Percentiles rank a stretch among this genome's conserved stretches.
Conservation (phyloP, 1,140 invertebrate species). For the Glossosoma conforme region DNA sequence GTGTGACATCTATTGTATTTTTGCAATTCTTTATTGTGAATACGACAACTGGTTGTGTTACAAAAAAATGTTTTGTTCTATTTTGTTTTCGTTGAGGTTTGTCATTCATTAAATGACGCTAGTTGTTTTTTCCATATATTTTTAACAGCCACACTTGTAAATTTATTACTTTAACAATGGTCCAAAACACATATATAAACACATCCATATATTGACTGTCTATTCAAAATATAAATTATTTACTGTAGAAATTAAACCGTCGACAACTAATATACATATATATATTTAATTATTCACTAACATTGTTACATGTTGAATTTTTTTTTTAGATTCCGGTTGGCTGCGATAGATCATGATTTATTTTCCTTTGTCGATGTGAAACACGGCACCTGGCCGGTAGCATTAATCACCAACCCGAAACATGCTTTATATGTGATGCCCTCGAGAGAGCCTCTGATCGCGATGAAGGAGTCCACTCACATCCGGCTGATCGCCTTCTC, state of each 20-base stretch:
- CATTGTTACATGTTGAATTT: constrained; percentile 11
- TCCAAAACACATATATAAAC: too few species aligned
- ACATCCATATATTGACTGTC: too few species aligned
- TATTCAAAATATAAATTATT: constrained; percentile 8
- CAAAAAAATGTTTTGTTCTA: too few species aligned
- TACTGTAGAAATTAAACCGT: too few species aligned
- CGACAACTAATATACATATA: constrained; percentile 7
- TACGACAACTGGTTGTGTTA: too few species aligned
- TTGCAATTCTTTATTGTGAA: too few species aligned
- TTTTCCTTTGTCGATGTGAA: constrained; percentile 83
- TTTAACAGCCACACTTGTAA: too few species aligned
- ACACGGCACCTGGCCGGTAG: constrained; percentile 74
- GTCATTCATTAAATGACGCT: too few species aligned
- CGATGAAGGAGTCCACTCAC: constrained; percentile 69
- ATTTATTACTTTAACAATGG: too few species aligned
- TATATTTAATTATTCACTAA: background rate
- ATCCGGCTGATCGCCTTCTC: constrained; percentile 78
- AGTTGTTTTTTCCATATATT: too few species aligned
- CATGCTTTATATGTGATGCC: constrained; percentile 69
- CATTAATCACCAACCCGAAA: constrained; percentile 87
- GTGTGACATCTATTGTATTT: too few species aligned
- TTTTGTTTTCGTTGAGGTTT: too few species aligned
- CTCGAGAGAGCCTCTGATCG: constrained; percentile 64
- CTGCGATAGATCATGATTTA: constrained; percentile 82
- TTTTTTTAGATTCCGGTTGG: constrained; percentile 66